Evolutionary conservation across 2,113 vertebrate genomes (phyloP), one percentile per base, ranked within the genome.

Genomic region (Triplophysa dalaica): DNA sequence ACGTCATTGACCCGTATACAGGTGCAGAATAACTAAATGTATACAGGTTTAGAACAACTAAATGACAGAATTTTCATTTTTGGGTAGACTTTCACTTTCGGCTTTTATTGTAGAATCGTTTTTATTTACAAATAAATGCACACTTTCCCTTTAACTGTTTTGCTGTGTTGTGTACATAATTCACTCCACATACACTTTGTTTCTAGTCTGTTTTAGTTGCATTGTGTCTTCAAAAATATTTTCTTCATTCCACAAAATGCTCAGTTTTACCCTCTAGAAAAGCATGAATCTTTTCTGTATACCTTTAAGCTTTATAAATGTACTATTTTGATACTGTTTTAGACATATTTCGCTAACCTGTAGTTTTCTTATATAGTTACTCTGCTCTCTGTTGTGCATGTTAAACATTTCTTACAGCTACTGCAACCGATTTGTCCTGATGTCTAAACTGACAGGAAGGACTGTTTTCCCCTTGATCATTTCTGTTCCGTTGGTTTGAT

Each of bases 351-450:
- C 29, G 19, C 56, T 38, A 38, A 58, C 52, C 26, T 72, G 50
- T 58, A 38, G 52, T 1, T n/a, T 58, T 58, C 52, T 58, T 21
- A n/a, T n/a, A 0, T 70, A 29, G 67, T 70, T 14, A 17, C 22
- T 69, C 16, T 2, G 29, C 50, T 72, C 7, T 72, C 33, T 19
- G 8, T 72, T 16, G 3, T 58, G 69, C 69, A 72, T 72, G 69
- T 72, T 14, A 24, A 58, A 72, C 13, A 72, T 21, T n/a, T 4
- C 54, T 58, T 16, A 58, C 8, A 50, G 52, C 7, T 2, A 9
- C 33, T 10, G 2, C 52, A 54, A 43, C 54, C n/a, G 13, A 60
- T 73, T 73, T 10, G 56, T 73, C 11, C n/a, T 38, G 19, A 21
- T 56, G 29, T 60, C n/a, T 54, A 54, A 54, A 54, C 14, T 54